Evolutionary conservation across 1,140 invertebrate genomes (phyloP).

Genomic region (Diprion similis): DNA sequence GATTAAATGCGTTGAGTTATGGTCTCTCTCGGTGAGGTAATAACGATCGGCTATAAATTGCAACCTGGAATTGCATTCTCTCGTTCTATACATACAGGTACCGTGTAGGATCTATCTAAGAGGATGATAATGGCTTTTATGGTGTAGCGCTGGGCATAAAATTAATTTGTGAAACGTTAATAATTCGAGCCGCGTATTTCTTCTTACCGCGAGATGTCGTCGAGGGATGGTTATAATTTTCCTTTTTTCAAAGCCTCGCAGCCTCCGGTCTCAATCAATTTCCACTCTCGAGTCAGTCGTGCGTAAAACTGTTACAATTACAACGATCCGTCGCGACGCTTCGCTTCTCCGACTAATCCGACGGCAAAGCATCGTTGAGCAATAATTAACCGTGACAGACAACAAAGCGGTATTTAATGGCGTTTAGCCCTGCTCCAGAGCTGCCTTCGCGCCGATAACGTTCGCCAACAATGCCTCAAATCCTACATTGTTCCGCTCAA

Average conservation of each 20-base stretch:
- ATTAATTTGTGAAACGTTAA: neutral
- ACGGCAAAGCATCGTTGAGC: constrained; percentile 9
- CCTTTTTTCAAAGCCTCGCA: neutral
- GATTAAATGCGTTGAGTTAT: neutral
- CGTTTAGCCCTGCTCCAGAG: constrained; percentile 42
- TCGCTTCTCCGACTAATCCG: neutral
- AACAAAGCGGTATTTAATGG: constrained; percentile 55
- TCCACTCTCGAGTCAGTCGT: neutral
- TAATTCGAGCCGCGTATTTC: no score
- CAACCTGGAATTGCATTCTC: neutral
- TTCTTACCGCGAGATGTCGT: no score
- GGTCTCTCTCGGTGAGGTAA: constrained; percentile 1
- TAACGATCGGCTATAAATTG: constrained; percentile 5
- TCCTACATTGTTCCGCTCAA: constrained; percentile 51
- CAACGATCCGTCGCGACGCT: neutral
- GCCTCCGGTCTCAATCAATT: neutral
- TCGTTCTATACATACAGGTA: no score
- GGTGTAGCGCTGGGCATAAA: neutral
- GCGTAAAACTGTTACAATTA: neutral
- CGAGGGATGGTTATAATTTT: neutral
- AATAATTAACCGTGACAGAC: constrained; percentile 54
- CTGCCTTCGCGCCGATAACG: constrained; percentile 49
- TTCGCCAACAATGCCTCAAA: constrained; percentile 53
- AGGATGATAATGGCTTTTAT: neutral
- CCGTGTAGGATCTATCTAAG: neutral